Evolutionary conservation across 2,113 vertebrate species (phyloP).

Genomic region (Sceloporus tristichus): DNA sequence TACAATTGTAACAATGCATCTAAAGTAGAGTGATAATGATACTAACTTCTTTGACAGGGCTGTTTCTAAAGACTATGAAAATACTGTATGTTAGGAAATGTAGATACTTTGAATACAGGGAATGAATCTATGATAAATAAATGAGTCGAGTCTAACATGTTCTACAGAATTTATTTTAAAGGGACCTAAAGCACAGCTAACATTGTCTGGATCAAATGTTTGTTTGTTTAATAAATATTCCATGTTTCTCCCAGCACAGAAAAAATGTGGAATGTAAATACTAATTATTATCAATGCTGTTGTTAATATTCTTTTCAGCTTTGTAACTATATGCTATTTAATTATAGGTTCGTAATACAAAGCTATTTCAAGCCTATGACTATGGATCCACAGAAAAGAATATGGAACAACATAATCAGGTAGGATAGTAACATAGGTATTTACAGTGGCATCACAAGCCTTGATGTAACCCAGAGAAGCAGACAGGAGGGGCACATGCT

Average conservation of each 20-base stretch:
- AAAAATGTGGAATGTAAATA: background rate
- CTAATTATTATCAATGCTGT: background rate
- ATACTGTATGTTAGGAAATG: no score
- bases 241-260: no score
- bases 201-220: background rate
- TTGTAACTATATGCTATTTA: background rate
- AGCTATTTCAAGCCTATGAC: slow-evolving; percentile 84
- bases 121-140: no score
- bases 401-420: slow-evolving; percentile 89
- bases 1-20: background rate
- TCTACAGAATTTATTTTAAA: background rate
- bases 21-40: background rate
- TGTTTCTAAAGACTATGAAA: no score
- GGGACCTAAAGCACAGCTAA: background rate
- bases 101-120: no score
- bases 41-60: background rate
- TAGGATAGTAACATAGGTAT: slow-evolving; percentile 54
- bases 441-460: no score
- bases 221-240: no score
- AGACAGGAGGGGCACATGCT: no score
- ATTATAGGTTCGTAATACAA: background rate
- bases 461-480: no score
- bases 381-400: slow-evolving; percentile 83
- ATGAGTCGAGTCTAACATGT: background rate
- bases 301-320: background rate